Conservation (phyloP, 2,797 vertebrate species). For the Acanthurus leucopareius region DNA sequence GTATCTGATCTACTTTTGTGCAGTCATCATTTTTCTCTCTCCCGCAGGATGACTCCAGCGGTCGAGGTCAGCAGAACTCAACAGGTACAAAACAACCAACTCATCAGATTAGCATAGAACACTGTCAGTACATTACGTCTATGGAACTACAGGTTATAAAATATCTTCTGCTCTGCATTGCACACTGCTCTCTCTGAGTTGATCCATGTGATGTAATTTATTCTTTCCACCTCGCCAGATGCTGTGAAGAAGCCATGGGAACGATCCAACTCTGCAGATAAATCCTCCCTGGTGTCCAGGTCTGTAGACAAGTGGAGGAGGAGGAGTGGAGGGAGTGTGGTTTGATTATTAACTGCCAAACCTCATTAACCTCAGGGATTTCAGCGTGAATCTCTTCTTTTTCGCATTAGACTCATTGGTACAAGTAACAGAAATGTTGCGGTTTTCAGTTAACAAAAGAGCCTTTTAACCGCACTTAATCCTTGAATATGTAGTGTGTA, state of each 20-base stretch:
- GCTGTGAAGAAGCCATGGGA: constrained; percentile 98
- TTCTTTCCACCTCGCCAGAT: constrained; percentile 80
- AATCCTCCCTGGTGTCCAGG: constrained; percentile 95
- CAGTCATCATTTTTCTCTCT: constrained; percentile 12
- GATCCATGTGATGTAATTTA: neutral
- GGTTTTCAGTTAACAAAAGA: neutral
- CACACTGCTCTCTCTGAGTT: neutral
- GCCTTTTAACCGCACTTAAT: neutral
- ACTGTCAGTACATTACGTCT: neutral
- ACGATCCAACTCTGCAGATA: constrained; percentile 96
- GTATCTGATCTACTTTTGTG: neutral
- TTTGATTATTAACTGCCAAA: constrained; percentile 8
- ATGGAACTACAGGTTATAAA: neutral
- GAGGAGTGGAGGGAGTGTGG: neutral
- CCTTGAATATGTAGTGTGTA: neutral
- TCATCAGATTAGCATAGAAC: neutral
- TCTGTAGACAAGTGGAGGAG: constrained; percentile 69
- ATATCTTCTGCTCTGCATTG: neutral
- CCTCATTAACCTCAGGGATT: constrained; percentile 1
- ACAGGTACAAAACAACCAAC: constrained; percentile 82
- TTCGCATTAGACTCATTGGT: neutral
- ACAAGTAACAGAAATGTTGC: neutral
- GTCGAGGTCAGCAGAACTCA: constrained; percentile 90
- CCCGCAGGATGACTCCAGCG: constrained; percentile 90
- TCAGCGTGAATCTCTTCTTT: neutral